phyloP scores from a whole-genome alignment of 2,113 vertebrate genomes.

The Butorides virescens region DNA sequence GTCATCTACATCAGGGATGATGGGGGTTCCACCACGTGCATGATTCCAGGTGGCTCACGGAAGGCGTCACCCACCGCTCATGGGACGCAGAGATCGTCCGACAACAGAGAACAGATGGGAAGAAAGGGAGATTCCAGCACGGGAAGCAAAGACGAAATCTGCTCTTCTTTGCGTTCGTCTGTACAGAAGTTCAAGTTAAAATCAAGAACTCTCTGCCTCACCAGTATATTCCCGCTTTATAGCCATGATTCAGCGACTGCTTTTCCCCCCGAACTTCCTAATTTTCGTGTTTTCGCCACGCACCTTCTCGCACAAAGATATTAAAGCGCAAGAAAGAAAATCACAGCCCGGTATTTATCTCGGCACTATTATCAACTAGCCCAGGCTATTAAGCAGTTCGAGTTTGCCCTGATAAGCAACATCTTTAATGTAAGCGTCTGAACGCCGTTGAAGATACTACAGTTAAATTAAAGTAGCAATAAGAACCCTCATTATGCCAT shows the following conservation, averaged over 20 bases:
- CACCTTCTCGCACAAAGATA: neutral
- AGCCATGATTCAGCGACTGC: neutral
- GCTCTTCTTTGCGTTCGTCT: neutral
- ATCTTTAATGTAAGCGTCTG: neutral
- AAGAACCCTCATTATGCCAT: conserved; percentile 44
- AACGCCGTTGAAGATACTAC: neutral
- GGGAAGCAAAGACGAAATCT: neutral
- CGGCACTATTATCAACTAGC: neutral
- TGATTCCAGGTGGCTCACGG: neutral
- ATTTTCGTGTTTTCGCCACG: neutral
- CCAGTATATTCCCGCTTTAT: neutral
- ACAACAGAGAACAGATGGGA: neutral
- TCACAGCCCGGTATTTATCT: neutral
- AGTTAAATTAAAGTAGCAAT: conserved; percentile 38
- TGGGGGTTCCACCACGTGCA: accelerated
- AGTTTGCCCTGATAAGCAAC: conserved; percentile 45
- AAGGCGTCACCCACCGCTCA: neutral
- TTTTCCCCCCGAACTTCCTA: neutral
- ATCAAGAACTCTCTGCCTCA: neutral
- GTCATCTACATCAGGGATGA: neutral
- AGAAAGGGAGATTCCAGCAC: neutral
- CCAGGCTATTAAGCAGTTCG: conserved; percentile 23
- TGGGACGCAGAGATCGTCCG: accelerated
- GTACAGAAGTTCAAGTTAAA: neutral
- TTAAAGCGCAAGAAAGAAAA: neutral